Evolutionary conservation across 2,113 vertebrate genomes (phyloP), one percentile per base, ranked within the genome.

Genomic region (Upupa epops): DNA sequence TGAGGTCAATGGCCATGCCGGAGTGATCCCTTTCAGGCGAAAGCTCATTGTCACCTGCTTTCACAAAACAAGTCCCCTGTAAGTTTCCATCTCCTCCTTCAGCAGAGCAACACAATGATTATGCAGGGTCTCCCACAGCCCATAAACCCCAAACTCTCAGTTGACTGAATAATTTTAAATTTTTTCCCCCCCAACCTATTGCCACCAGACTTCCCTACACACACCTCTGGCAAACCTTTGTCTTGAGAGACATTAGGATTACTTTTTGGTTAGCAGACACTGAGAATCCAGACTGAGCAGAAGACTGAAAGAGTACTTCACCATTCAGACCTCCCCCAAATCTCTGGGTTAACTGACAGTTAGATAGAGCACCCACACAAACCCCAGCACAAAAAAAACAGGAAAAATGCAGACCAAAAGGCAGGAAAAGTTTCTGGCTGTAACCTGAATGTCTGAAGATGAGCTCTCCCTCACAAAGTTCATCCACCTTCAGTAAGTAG

Each of bases 31-130:
- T 98, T 96, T 98, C 98, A 68, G 99, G 98, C 94, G 98, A 99
- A 98, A 98, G 98, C 96, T 99, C 98, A 97, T 99, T 98, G 97
- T 99, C 99, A 99, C 99, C 99, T 99, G 98, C 88, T 90, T 92
- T 86, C 96, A 97, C 85, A 97, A 96, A 97, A 97, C 70, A 96
- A 92, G 92, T 24, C 28, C 52, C 56, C 70, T 4, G 3, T 98
- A 20, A 95, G 91, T 94, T 71, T 96, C 86, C 79, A 58, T 45
- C 49, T 81, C 77, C 29, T 21, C 56, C 46, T 66, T 69, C 90
- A 24, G 60, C 36, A 79, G 18, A 32, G 46, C 25, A 26, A 82
- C 70, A 36, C 68, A 60, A 77, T 13, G 6, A 89, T 8, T 7
- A 16, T 51, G 16, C 1, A 2, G 22, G 45, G 11, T 78, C 69